Conservation (phyloP, 2,888 invertebrate genomes). For the Ametastegia equiseti region DNA sequence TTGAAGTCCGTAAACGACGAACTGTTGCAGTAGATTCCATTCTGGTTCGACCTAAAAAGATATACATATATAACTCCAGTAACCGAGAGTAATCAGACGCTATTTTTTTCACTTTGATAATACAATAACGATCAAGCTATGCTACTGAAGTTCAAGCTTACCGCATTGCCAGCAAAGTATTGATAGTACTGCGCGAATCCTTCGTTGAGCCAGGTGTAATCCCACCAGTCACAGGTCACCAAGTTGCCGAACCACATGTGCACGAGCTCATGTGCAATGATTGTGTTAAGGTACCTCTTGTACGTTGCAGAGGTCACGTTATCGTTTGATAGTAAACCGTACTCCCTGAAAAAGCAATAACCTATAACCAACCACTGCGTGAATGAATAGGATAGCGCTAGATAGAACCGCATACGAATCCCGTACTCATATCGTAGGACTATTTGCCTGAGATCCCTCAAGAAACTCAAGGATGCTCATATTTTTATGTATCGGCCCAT, state of each 20-base stretch:
- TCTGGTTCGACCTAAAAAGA: slow-evolving; percentile 69
- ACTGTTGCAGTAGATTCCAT: slow-evolving; percentile 75
- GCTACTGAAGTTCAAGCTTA: too few species aligned
- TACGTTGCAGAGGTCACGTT: slow-evolving; percentile 56
- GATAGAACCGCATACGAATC: neutral
- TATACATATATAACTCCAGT: too few species aligned
- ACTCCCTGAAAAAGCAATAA: slow-evolving; percentile 60
- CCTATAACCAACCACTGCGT: neutral
- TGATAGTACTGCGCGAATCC: slow-evolving; percentile 83
- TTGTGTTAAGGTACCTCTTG: slow-evolving; percentile 79
- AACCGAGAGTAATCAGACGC: neutral
- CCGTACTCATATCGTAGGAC: neutral
- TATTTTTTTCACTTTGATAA: neutral
- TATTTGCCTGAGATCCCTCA: neutral
- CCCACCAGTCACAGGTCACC: slow-evolving; percentile 85
- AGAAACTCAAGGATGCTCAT: neutral
- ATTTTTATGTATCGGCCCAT: neutral
- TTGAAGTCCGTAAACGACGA: slow-evolving; percentile 71
- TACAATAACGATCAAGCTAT: neutral
- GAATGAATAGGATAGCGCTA: neutral
- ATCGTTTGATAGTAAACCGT: slow-evolving; percentile 61
- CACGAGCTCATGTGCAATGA: slow-evolving; percentile 83
- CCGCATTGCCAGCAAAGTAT: slow-evolving; percentile 64
- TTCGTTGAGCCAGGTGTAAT: slow-evolving; percentile 85
- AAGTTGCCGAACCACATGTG: slow-evolving; percentile 89